Evolutionary conservation across 2,797 vertebrate genomes (phyloP).

Genomic region (Molossus molossus): DNA sequence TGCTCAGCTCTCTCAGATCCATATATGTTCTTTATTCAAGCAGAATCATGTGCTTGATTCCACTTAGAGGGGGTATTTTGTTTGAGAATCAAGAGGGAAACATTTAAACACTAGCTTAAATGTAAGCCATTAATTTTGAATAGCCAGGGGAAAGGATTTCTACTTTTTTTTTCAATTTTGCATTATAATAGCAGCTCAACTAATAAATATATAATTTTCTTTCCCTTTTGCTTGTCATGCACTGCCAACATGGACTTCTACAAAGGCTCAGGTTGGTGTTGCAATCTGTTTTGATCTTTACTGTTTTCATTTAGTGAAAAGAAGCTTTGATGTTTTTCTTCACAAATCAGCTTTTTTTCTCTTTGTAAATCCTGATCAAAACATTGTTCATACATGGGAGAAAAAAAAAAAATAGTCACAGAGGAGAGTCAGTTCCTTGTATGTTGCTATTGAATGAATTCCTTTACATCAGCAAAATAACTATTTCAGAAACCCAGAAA

Average conservation of each 20-base stretch:
- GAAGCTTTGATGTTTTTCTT: conserved; percentile 84
- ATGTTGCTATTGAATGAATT: conserved; percentile 80
- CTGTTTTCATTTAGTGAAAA: conserved; percentile 88
- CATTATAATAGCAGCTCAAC: conserved; percentile 89
- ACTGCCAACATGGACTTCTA: conserved; percentile 98
- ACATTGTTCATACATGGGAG: conserved; percentile 76
- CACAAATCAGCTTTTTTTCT: conserved; percentile 82
- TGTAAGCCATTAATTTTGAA: conserved; percentile 81
- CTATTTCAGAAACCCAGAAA: conserved; percentile 77
- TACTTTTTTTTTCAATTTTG: conserved; percentile 78
- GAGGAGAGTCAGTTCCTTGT: conserved; percentile 66
- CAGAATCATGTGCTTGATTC: conserved; percentile 72
- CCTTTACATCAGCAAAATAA: conserved; percentile 78
- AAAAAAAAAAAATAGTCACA: conserved; percentile 56
- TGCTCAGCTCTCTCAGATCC: conserved; percentile 67
- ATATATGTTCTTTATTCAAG: conserved; percentile 60
- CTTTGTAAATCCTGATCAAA: conserved; percentile 84
- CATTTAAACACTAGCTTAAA: conserved; percentile 75
- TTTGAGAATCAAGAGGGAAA: conserved; percentile 44
- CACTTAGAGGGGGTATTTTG: conserved; percentile 57
- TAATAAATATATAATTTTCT: conserved; percentile 96
- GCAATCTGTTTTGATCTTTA: conserved; percentile 93
- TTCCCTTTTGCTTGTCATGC: conserved; percentile 95
- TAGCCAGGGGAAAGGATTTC: conserved; percentile 81
- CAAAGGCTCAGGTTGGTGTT: conserved; percentile 99